Evolutionary conservation across 2,888 invertebrate genomes (phyloP).

Genomic region (Protophormia terraenovae): DNA sequence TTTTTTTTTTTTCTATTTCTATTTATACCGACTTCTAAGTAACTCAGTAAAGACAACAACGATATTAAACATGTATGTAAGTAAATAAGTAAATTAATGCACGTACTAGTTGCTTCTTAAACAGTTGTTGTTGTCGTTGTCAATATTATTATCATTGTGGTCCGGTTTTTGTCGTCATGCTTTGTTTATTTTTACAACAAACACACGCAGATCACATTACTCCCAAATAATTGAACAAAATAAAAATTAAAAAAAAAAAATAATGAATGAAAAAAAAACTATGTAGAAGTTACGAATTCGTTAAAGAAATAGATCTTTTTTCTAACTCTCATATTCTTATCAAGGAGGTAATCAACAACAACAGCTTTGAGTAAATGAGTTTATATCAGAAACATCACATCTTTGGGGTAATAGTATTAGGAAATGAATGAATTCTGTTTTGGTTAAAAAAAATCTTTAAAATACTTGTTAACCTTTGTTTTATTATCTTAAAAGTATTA

Average conservation of each 20-base stretch:
- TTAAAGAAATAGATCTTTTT: background rate
- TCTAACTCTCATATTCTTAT: conserved; percentile 6
- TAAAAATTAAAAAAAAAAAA: background rate
- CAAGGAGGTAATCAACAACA: conserved; percentile 23
- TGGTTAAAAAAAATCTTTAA: background rate
- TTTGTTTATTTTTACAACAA: conserved; percentile 44
- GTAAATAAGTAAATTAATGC: conserved; percentile 18
- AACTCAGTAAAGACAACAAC: conserved; percentile 11
- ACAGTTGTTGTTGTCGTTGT: conserved; percentile 35
- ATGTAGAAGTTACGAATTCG: conserved; percentile 22
- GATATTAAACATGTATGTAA: background rate
- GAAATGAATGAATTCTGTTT: background rate
- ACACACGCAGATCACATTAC: conserved; percentile 34
- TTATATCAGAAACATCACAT: background rate
- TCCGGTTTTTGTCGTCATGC: conserved; percentile 61
- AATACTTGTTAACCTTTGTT: background rate
- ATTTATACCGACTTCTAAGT: conserved; percentile 42
- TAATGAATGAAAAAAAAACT: conserved; percentile 25
- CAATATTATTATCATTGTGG: conserved; percentile 42
- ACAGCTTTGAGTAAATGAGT: conserved; percentile 22
- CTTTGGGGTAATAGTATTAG: conserved; percentile 2
- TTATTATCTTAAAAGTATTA: background rate
- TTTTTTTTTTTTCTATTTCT: too few species aligned
- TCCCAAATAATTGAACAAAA: background rate
- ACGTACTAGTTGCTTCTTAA: conserved; percentile 44